Base-by-base conservation (phyloP, 2,113 vertebrate genomes). In the Ceyx margarethae region DNA sequence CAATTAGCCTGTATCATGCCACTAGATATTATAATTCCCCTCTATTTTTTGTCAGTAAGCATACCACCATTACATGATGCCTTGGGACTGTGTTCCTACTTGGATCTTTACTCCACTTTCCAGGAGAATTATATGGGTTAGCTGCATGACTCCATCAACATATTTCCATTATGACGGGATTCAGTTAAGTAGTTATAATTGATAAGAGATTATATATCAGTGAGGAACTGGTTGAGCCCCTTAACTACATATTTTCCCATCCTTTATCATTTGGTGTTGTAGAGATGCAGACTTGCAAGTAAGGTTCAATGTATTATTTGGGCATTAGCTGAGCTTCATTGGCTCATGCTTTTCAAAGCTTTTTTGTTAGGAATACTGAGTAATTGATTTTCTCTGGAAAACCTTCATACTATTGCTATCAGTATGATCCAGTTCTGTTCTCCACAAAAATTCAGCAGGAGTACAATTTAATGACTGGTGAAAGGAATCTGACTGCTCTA, bases 361-460 rank as follows among this genome's bases (percentile, higher is more conserved):
- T 86, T 86, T 93, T 81, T 95, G 64, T 84, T 87, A 48, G 48
- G 40, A 93, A 86, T 96, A 90, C 90, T 53, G 69, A 85, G n/a
- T 65, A 81, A 93, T 78, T 90, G 88, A 91, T 97, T 95, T 94
- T 92, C 72, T 66, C 72, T 92, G 48, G 78, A 85, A 89, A 94
- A 87, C 45, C 19, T 85, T 92, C 60, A 57, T 92, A 19, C 57
- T 67, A 7, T 73, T 85, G 72, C 88, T 75, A 53, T 46, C 62
- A 62, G 40, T 48, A 72, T 82, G 93, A 75, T 84, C 20, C 53
- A 73, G 4, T 86, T 89, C 85, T 51, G 35, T 91, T 71, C 80
- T 81, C 40, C n/a, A 35, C 54, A 76, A 89, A 83, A 93, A 66
- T 95, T 93, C 94, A 94, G 91, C 95, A 88, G 94, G 71, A 50